phyloP scores from a whole-genome alignment of 2,797 vertebrate species.

The Aratinga solstitialis region DNA sequence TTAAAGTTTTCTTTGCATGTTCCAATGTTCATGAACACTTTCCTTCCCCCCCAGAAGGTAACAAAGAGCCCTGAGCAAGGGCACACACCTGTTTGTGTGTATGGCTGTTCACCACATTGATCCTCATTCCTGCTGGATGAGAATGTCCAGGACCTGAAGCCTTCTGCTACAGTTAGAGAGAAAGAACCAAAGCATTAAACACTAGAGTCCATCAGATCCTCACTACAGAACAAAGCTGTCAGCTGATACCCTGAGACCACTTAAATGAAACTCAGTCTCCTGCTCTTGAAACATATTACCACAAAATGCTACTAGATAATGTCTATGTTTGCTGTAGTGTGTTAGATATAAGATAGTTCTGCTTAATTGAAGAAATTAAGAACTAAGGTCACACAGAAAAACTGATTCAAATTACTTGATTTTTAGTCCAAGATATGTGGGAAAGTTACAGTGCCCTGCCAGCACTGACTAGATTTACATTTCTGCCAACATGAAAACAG shows the following conservation, averaged over 20 bases:
- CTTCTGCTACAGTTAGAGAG: constrained; percentile 74
- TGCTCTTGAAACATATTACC: neutral
- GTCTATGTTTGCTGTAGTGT: neutral
- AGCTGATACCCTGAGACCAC: neutral
- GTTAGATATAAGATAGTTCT: neutral
- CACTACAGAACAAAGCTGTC: neutral
- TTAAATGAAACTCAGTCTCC: neutral
- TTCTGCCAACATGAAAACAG: neutral
- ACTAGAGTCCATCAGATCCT: neutral
- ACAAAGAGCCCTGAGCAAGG: neutral
- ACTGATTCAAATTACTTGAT: neutral
- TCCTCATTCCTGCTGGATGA: constrained; percentile 80
- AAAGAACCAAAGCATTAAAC: constrained; percentile 32
- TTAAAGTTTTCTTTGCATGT: neutral
- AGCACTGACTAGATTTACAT: neutral
- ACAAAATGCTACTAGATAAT: neutral
- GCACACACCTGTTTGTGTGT: constrained; percentile 77
- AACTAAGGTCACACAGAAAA: neutral
- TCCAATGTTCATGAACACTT: neutral
- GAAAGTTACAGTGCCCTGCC: neutral
- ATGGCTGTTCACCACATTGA: constrained; percentile 83
- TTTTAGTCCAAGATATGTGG: neutral
- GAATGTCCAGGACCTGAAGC: constrained; percentile 64
- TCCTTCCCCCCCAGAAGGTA: neutral
- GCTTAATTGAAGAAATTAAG: neutral